phyloP scores from a whole-genome alignment of 2,113 vertebrate genomes.

The Pangasianodon gigas region DNA sequence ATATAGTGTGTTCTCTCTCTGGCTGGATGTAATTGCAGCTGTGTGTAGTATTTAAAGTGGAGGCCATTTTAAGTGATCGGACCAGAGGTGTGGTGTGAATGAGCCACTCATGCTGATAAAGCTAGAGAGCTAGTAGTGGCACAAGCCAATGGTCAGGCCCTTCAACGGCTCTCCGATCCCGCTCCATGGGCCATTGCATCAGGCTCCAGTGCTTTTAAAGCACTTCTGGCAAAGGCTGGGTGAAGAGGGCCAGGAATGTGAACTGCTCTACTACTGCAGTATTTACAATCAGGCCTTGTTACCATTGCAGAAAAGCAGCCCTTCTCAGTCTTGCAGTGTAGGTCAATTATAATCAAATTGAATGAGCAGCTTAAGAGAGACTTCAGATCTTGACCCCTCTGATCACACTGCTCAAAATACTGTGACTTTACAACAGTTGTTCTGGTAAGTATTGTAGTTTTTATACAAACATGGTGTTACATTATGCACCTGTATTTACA shows the following conservation, averaged over 20 bases:
- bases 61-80: slow-evolving; percentile 53
- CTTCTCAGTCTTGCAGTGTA: slow-evolving; percentile 60
- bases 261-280: slow-evolving; percentile 52
- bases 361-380: slow-evolving; percentile 71
- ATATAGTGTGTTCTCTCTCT: not conserved
- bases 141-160: slow-evolving; percentile 46
- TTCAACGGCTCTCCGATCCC: slow-evolving; percentile 49
- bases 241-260: slow-evolving; percentile 51
- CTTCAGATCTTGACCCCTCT: slow-evolving; percentile 73
- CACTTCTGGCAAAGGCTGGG: slow-evolving; percentile 48
- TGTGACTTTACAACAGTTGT: not conserved
- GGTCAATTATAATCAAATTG: slow-evolving; percentile 74
- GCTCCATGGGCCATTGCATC: slow-evolving; percentile 31
- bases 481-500: not conserved
- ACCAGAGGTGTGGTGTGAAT: slow-evolving; percentile 50
- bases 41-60: slow-evolving; percentile 51
- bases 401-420: slow-evolving; percentile 66
- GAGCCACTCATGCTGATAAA: slow-evolving; percentile 53
- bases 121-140: slow-evolving; percentile 31
- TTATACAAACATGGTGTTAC: not conserved
- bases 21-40: slow-evolving; percentile 41
- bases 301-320: slow-evolving; percentile 59
- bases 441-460: not conserved
- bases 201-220: slow-evolving; percentile 54
- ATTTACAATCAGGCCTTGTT: slow-evolving; percentile 66